These are phyloP conservation scores for Hoplias malabaricus DNA, from an alignment of 2,113 vertebrate genomes.

Conservation along the genomic window DNA sequence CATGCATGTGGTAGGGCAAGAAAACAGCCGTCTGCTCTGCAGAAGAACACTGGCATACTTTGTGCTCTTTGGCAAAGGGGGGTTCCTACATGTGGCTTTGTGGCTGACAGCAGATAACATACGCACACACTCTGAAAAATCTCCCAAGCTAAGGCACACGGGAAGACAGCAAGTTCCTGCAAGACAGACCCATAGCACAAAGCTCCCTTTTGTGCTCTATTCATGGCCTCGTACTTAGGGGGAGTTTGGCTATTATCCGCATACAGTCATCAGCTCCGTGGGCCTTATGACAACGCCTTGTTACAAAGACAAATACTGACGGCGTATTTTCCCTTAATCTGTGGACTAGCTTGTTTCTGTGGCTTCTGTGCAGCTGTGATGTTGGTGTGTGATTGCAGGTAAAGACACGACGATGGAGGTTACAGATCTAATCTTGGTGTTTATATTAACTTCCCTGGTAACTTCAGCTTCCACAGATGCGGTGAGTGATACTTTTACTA, in stretches of 20 bases:
- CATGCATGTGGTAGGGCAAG: not conserved
- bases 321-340: not conserved
- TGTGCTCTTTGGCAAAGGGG: not conserved
- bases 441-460: slow-evolving; percentile 4
- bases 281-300: slow-evolving; percentile 31
- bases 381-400: slow-evolving; percentile 24
- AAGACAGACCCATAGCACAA: slow-evolving; percentile 27
- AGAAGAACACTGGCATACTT: slow-evolving; percentile 4
- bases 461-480: not conserved
- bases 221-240: slow-evolving; percentile 8
- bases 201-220: slow-evolving; percentile 33
- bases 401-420: slow-evolving; percentile 20
- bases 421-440: slow-evolving; percentile 21
- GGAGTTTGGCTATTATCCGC: slow-evolving; percentile 37
- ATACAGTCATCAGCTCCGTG: slow-evolving; percentile 19
- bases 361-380: not conserved
- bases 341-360: not conserved
- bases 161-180: slow-evolving; percentile 27
- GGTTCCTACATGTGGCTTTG: slow-evolving; percentile 25
- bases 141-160: slow-evolving; percentile 1
- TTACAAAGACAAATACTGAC: not conserved
- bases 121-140: not conserved
- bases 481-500: slow-evolving; percentile 28
- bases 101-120: slow-evolving; percentile 33
- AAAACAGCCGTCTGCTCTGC: slow-evolving; percentile 2